Percentiles rank a stretch among this genome's conserved stretches.
These are phyloP conservation scores for Acleris sparsana DNA, from an alignment of 2,888 invertebrate genomes.

Conservation along the genomic window DNA sequence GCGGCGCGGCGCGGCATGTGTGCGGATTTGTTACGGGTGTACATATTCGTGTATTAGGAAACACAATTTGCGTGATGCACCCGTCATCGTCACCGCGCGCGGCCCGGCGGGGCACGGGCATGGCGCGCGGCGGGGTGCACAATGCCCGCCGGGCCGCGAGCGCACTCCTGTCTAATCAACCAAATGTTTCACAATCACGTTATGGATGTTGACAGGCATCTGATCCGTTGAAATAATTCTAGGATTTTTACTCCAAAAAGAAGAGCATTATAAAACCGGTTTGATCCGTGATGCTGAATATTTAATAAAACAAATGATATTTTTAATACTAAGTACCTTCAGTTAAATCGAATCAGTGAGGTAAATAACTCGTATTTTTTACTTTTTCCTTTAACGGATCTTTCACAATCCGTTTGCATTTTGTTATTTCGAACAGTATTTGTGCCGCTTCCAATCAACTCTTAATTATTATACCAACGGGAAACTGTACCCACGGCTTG, in stretches of 20 bases:
- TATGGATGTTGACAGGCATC: slow-evolving; percentile 10
- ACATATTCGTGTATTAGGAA: slow-evolving; percentile 30
- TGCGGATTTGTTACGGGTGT: slow-evolving; percentile 39
- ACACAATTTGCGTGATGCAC: slow-evolving; percentile 49
- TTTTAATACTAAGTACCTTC: too few relatives aligned
- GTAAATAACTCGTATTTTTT: background rate
- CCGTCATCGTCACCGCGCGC: slow-evolving; percentile 31
- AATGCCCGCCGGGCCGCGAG: slow-evolving; percentile 36
- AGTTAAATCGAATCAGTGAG: background rate
- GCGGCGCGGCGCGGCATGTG: slow-evolving; percentile 15
- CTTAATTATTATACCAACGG: slow-evolving; percentile 5
- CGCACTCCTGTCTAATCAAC: slow-evolving; percentile 19
- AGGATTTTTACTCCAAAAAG: background rate
- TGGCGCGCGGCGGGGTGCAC: slow-evolving; percentile 25
- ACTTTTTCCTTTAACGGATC: background rate
- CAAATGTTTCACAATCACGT: slow-evolving; percentile 6
- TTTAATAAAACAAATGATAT: too few relatives aligned
- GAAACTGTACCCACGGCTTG: background rate
- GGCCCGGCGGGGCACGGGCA: too few relatives aligned
- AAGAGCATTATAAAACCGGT: too few relatives aligned
- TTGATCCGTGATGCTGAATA: too few relatives aligned
- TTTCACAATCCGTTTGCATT: background rate
- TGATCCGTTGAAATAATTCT: background rate
- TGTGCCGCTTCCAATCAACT: slow-evolving; percentile 7
- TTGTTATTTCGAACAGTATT: slow-evolving; percentile 12